Evolutionary conservation across 2,797 vertebrate species (phyloP), one percentile per base, ranked within the genome.

Genomic region (Gymnopithys bicolor): DNA sequence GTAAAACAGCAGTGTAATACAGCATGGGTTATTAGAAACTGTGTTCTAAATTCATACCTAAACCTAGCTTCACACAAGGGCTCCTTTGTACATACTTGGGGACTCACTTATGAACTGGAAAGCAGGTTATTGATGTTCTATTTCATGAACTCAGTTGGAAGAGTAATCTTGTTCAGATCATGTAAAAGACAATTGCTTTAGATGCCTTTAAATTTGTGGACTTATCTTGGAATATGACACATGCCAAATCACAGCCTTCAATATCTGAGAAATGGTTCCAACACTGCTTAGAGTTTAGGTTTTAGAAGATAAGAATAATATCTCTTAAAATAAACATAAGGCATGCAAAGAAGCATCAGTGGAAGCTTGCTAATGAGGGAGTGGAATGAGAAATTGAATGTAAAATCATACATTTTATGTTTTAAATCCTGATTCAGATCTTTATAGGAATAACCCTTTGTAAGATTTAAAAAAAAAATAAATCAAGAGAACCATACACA

Each of bases 241-340:
- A 19, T 88, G 62, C 58, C 77, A 84, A 84, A 78, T 92, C 66
- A 84, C 24, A 94, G 73, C 59, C 49, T 90, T 94, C 69, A 59
- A 5, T 93, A 92, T 79, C 56, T 90, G 67, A 93, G 77, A 90
- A 81, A 52, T 55, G 48, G 24, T 91, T 95, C 62, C 67, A 86
- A 59, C 28, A 30, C 51, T 82, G 51, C 78, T 84, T 84, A 41
- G 76, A 91, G 69, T 91, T 93, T 89, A 83, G 51, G 17, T 75
- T 94, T 91, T 60, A 59, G 60, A 84, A 81, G 73, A 84, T 69
- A 90, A 90, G 76, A 88, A 93, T 94, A 94, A 59, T 87, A 74
- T 87, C 16, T 93, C 83, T 43, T 91, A 78, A 93, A 94, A 93
- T 85, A 95, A 90, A 70, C 39, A 45, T 67, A 85, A 66, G 43